phyloP scores from a whole-genome alignment of 2,113 vertebrate genomes.

The Zeus faber region DNA sequence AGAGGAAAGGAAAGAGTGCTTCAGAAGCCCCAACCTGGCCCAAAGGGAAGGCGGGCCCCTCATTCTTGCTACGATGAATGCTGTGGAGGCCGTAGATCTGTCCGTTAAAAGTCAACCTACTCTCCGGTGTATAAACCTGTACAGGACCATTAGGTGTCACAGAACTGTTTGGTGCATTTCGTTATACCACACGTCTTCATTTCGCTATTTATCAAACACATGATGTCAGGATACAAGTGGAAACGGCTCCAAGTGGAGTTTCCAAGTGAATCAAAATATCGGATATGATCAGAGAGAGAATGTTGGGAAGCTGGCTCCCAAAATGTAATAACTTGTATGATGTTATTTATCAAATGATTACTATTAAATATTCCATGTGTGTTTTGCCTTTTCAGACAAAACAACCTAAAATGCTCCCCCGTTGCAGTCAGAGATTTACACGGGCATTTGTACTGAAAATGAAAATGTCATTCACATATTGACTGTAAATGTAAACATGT shows the following conservation, averaged over 20 bases:
- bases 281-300: constrained; percentile 64
- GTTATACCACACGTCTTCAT: constrained; percentile 68
- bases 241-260: constrained; percentile 23
- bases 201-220: constrained; percentile 82
- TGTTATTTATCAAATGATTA: constrained; percentile 93
- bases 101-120: constrained; percentile 25
- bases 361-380: constrained; percentile 39
- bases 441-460: constrained; percentile 33
- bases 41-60: constrained; percentile 22
- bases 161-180: constrained; percentile 66
- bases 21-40: constrained; percentile 14
- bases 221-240: constrained; percentile 54
- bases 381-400: constrained; percentile 32
- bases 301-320: constrained; percentile 98
- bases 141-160: constrained; percentile 56
- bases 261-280: constrained; percentile 46
- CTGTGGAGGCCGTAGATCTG: constrained; percentile 16
- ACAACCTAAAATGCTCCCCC: constrained; percentile 27
- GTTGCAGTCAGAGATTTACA: constrained; percentile 30
- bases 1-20: constrained; percentile 8
- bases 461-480: constrained; percentile 24
- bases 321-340: constrained; percentile 86
- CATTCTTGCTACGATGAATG: constrained; percentile 40
- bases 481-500: constrained; percentile 43
- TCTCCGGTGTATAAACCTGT: constrained; percentile 56